Evolutionary conservation across 2,113 vertebrate genomes (phyloP).

Genomic region (Anhinga anhinga): DNA sequence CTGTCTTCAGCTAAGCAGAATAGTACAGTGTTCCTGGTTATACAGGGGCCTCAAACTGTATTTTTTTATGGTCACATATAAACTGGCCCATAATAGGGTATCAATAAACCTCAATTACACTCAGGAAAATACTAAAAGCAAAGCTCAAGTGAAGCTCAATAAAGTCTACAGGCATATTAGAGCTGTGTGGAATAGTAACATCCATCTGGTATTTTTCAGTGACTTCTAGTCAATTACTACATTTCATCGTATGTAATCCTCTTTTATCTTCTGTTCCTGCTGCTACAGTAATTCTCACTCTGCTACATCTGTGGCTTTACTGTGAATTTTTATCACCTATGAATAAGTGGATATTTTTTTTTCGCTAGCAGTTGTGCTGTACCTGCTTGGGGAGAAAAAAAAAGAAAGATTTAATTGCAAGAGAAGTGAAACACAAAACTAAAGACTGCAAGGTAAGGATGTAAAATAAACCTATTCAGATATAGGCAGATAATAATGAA

Average conservation of each 20-base stretch:
- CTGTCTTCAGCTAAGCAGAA: conserved; percentile 40
- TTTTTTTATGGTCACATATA: conserved; percentile 73
- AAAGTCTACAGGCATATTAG: conserved; percentile 66
- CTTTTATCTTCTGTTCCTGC: conserved; percentile 79
- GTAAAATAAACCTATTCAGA: not conserved
- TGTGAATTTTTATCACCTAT: conserved; percentile 76
- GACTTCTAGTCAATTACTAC: conserved; percentile 79
- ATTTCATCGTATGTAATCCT: conserved; percentile 74
- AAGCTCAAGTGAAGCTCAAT: conserved; percentile 73
- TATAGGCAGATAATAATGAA: not conserved
- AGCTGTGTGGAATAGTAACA: conserved; percentile 67
- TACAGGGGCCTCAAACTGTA: conserved; percentile 42
- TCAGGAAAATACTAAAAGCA: conserved; percentile 74
- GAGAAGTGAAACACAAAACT: conserved; percentile 11
- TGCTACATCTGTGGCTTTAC: conserved; percentile 72
- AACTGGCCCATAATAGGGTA: conserved; percentile 67
- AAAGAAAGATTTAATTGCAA: conserved; percentile 41
- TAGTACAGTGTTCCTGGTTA: conserved; percentile 43
- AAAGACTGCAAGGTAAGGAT: not conserved
- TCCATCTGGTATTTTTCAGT: conserved; percentile 78
- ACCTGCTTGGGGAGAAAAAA: not conserved
- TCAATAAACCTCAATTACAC: conserved; percentile 79
- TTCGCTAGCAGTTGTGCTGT: not conserved
- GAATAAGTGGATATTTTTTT: conserved; percentile 29
- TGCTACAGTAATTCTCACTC: conserved; percentile 76